Evolutionary conservation across 2,888 invertebrate species (phyloP), one percentile per base, ranked within the genome.

Genomic region (Tachina grossa): DNA sequence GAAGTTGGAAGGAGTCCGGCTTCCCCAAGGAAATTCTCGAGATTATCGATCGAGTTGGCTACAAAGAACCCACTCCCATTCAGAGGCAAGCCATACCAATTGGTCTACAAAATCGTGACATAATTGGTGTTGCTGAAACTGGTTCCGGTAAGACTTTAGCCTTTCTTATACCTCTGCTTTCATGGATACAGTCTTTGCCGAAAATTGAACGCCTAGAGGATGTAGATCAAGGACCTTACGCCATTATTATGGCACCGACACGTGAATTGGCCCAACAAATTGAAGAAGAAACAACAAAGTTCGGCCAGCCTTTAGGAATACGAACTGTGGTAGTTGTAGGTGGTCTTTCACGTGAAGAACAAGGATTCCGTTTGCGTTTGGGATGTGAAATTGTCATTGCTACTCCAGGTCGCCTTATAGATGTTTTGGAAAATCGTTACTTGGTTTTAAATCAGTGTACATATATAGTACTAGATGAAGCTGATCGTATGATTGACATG

Each of bases 401-500:
- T 2, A 99, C 99, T 0, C 99, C 99, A 6, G 99, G 99, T 94
- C 97, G 99, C 95, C 95, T 99, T 61, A 98, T 99, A 87, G 99
- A 99, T 93, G 99, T 99, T 1, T 93, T 99, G 85, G 99, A 99
- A 93, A 99, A 99, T 93, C 95, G 99, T 83, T 99, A 99, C 92
- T 94, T 99, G 87, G 99, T 99, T 10, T 93, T 99, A 16, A 97
- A 97, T 92, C 97, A 99, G 90, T 99, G 99, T 93, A 99, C 99
- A 0, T 99, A 99, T 92, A 98, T 99, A 84, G 99, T 98, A 6
- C 94, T 97, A 74, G 97, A 98, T 90, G 97, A 98, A 94, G 99
- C 99, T 47, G 99, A 99, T 94, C 95, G 99, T 91, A 99, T 99
- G 99, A 98, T 99, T 93, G 99, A 99, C 94, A 99, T 99, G 97